Base-by-base conservation (phyloP, 2,113 vertebrate species). In the Chroicocephalus ridibundus region DNA sequence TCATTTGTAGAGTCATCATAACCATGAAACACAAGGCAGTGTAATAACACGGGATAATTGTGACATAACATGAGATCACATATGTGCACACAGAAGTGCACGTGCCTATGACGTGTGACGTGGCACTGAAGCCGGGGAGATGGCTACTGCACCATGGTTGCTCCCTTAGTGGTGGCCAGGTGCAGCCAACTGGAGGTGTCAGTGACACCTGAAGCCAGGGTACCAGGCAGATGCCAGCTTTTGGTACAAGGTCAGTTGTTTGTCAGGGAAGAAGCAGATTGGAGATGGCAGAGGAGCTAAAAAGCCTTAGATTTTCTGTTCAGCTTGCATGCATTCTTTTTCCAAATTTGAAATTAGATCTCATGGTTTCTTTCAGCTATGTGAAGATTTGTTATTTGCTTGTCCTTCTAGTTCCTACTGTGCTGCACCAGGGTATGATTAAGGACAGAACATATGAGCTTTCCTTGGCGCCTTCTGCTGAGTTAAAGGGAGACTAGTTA, bases 91-190 rank as follows among this genome's bases (percentile, higher is more conserved):
- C 10, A 51, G 34, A 76, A 62, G 24, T 22, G 27, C 26, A 15
- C 9, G 4, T 26, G n/a, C 11, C 38, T 72, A 0, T 34, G 62
- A 34, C 32, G 19, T 6, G 27, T 58, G 49, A 26, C 40, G 31
- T 36, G 47, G 12, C 52, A 12, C 21, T 36, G 40, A 72, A 90
- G n/a, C 27, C 32, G 12, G 15, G 15, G 31, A 36, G 10, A 17
- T 15, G 72, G 27, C 49, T 69, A 2, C 17, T 13, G 29, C 3
- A 6, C 32, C 7, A 2, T 21, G 6, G 15, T n/a, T n/a, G 2
- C 12, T 81, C 5, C 34, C 27, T 16, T 26, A 40, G 36, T 65
- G 24, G 20, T 27, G 70, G 51, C 42, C 10, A 1, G 5, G 2
- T 57, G 34, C 44, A 84, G 42, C 15, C 44, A 60, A 0, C 52